A percentile compares a stretch with the other conserved stretches of the same genome.
phyloP scores from a whole-genome alignment of 2,797 vertebrate genomes.

The Remorina albescens region DNA sequence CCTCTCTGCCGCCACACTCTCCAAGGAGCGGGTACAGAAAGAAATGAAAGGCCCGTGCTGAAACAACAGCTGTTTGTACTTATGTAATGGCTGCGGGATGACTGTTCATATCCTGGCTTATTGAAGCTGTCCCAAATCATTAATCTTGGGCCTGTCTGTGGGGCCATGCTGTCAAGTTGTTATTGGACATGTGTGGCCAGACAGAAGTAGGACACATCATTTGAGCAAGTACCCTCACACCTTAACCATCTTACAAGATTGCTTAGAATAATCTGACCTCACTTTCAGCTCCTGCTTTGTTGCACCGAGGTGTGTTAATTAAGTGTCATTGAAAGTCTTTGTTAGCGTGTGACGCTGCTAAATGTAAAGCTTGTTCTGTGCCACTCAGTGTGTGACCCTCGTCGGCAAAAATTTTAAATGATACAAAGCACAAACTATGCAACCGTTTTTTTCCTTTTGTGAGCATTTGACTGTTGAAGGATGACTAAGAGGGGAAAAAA shows the following conservation, averaged over 20 bases:
- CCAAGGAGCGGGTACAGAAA: conserved; percentile 62
- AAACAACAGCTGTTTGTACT: conserved; percentile 87
- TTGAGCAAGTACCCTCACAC: conserved; percentile 56
- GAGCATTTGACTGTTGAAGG: conserved; percentile 23
- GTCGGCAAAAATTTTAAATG: neutral
- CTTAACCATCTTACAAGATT: conserved; percentile 37
- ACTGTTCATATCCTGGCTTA: conserved; percentile 84
- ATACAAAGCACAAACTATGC: neutral
- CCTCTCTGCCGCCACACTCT: conserved; percentile 48
- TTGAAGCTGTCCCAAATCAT: conserved; percentile 85
- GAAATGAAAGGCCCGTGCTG: conserved; percentile 70
- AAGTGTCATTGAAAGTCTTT: conserved; percentile 26
- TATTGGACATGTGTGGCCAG: conserved; percentile 68
- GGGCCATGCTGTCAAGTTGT: conserved; percentile 80
- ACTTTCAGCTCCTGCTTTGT: conserved; percentile 13
- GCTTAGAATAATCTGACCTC: conserved; percentile 42
- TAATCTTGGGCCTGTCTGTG: conserved; percentile 79
- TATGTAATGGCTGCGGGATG: conserved; percentile 85
- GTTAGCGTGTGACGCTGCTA: conserved; percentile 16
- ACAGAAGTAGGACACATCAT: conserved; percentile 52
- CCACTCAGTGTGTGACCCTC: neutral
- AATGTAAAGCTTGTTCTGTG: neutral
- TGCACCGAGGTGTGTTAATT: conserved; percentile 11
- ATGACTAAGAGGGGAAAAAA: neutral
- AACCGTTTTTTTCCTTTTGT: conserved; percentile 2